These are phyloP conservation scores for Drosophila stalkeri DNA, from an alignment of 2,888 invertebrate species.

Conservation along the genomic window DNA sequence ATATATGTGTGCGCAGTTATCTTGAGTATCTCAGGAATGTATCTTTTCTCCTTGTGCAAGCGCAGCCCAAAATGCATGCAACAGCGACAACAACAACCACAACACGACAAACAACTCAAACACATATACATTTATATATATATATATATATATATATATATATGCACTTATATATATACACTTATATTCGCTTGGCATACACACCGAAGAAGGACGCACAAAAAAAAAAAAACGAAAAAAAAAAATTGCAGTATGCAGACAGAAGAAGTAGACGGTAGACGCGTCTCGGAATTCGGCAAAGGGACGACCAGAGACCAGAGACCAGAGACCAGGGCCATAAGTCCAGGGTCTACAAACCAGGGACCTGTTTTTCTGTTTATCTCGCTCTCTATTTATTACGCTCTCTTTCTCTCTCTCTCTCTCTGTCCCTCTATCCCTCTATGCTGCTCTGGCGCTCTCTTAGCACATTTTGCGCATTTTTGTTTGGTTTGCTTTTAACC, in stretches of 20 bases:
- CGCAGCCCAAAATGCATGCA: constrained; percentile 59
- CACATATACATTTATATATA: constrained; percentile 22
- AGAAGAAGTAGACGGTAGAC: constrained; percentile 47
- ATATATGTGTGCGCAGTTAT: constrained; percentile 50
- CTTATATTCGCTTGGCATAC: constrained; percentile 7
- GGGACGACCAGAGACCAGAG: constrained; percentile 39
- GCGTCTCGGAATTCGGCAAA: constrained; percentile 51
- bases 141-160: constrained; percentile 16
- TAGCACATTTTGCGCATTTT: constrained; percentile 70
- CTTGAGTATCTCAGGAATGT: constrained; percentile 77
- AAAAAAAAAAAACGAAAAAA: constrained; percentile 1
- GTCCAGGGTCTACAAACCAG: constrained; percentile 29
- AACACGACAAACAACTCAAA: constrained; percentile 55
- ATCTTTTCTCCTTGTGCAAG: constrained; percentile 66
- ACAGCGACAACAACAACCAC: constrained; percentile 23
- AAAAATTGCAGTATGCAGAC: constrained; percentile 62
- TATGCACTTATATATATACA: constrained; percentile 13
- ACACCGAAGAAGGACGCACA: constrained; percentile 68
- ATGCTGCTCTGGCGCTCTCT: constrained; percentile 38
- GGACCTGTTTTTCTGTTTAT: constrained; percentile 66
- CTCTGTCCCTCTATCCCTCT: not conserved
- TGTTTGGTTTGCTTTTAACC: constrained; percentile 47
- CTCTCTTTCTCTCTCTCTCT: not conserved
- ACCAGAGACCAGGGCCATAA: constrained; percentile 40
- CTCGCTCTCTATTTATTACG: constrained; percentile 10